These are phyloP conservation scores for Plectropomus leopardus DNA, from an alignment of 2,113 vertebrate species.

Conservation along the genomic window DNA sequence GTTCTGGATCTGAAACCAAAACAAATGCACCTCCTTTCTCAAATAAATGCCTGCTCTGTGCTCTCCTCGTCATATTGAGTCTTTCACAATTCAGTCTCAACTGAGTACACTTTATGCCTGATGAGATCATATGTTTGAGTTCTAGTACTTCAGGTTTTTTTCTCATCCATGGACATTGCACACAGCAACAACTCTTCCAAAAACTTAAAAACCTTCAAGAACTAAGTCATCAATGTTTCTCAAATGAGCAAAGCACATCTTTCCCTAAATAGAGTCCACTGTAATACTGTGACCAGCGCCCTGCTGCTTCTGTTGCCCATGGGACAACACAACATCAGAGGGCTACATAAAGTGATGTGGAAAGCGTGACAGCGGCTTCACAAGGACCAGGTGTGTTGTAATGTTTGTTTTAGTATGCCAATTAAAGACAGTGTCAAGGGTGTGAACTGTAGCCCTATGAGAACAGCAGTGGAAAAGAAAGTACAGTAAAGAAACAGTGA, in stretches of 20 bases:
- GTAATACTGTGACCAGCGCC: conserved; percentile 23
- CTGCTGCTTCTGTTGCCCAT: conserved; percentile 10
- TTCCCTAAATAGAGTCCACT: conserved; percentile 1
- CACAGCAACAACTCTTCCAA: background rate
- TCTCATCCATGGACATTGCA: background rate
- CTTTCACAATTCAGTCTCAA: conserved; percentile 27
- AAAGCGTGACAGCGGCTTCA: conserved; percentile 33
- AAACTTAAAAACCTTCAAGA: conserved; percentile 12
- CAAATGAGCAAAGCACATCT: conserved; percentile 3
- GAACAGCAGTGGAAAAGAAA: conserved; percentile 16
- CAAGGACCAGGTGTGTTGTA: conserved; percentile 43
- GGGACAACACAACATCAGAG: conserved; percentile 32
- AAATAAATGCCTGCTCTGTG: background rate
- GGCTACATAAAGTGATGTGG: conserved; percentile 27
- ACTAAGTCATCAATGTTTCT: conserved; percentile 7
- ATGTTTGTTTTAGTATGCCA: conserved; percentile 14
- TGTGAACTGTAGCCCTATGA: background rate
- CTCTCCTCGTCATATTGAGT: conserved; percentile 15
- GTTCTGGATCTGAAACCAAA: background rate
- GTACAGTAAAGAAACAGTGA: conserved; percentile 18
- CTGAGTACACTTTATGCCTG: background rate
- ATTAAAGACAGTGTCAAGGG: background rate
- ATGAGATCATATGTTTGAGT: conserved; percentile 54
- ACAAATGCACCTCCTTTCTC: background rate
- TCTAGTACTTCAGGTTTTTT: background rate